Evolutionary conservation across 1,140 invertebrate genomes (phyloP).

Genomic region (Ctenoplectra terminalis): DNA sequence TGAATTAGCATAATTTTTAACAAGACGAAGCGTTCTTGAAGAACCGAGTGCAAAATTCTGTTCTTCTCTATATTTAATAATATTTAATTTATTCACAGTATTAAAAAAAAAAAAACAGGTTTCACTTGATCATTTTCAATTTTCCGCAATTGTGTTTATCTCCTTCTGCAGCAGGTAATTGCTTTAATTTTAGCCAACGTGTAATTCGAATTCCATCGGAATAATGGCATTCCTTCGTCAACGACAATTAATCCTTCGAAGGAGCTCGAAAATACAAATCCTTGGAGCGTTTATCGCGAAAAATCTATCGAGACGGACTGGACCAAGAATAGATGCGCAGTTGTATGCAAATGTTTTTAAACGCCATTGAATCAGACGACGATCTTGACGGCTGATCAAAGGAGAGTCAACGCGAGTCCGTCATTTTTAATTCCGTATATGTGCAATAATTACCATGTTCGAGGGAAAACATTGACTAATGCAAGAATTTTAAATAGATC

Average conservation of each 20-base stretch:
- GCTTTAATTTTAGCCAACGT: background rate
- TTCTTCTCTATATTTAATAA: background rate
- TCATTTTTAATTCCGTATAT: conserved; percentile 43
- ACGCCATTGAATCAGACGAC: conserved; percentile 33
- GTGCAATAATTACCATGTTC: conserved; percentile 2
- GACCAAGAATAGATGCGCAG: conserved; percentile 34
- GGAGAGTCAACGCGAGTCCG: background rate
- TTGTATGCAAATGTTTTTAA: conserved; percentile 37
- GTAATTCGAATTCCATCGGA: background rate
- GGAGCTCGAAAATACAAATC: background rate
- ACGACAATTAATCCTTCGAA: background rate
- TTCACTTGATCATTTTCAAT: background rate
- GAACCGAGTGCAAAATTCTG: background rate
- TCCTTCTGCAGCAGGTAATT: background rate
- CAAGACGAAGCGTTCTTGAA: too few species aligned
- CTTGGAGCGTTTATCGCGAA: background rate
- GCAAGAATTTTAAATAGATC: conserved; percentile 40
- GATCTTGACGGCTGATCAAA: conserved; percentile 18
- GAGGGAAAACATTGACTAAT: conserved; percentile 14
- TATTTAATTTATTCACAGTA: too few species aligned
- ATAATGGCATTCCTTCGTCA: background rate
- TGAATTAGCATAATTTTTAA: too few species aligned
- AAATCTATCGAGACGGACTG: background rate
- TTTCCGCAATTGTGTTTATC: background rate
- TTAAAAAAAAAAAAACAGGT: background rate